phyloP scores from a whole-genome alignment of 1,140 invertebrate genomes.

The Cheumatopsyche charites region DNA sequence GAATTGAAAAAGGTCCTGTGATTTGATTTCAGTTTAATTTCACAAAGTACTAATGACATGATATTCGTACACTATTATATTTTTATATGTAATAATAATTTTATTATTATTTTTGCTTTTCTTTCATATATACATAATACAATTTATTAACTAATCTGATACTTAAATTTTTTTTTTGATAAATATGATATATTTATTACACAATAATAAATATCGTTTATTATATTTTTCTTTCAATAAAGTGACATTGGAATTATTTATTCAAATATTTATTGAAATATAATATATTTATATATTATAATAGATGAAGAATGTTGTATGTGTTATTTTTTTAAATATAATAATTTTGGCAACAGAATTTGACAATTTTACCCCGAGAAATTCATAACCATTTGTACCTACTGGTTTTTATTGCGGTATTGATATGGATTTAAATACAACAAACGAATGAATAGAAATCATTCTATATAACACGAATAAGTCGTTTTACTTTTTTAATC shows the following conservation, averaged over 20 bases:
- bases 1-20: background rate
- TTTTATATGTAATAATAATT: slow-evolving; percentile 4
- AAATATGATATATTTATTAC: slow-evolving; percentile 18
- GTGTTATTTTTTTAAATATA: background rate
- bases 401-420: slow-evolving; percentile 9
- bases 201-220: slow-evolving; percentile 7
- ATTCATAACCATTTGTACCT: slow-evolving; percentile 4
- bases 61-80: slow-evolving; percentile 34
- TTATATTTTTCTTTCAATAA: background rate
- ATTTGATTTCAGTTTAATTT: slow-evolving; percentile 30
- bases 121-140: slow-evolving; percentile 13
- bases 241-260: background rate
- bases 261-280: slow-evolving; percentile 1
- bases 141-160: slow-evolving; percentile 3
- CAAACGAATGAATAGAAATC: slow-evolving; percentile 12
- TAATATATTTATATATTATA: background rate
- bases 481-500: background rate
- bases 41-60: slow-evolving; percentile 37
- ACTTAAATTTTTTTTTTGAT: too few species aligned
- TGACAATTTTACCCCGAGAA: too few species aligned
- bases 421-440: slow-evolving; percentile 8
- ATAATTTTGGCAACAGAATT: too few species aligned
- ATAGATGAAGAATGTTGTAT: background rate
- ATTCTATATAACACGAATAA: slow-evolving; percentile 8
- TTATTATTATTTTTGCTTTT: too few species aligned